Percentiles rank a stretch among this genome's conserved stretches.
phyloP scores from a whole-genome alignment of 2,888 invertebrate genomes.

The Acronicta leporina region DNA sequence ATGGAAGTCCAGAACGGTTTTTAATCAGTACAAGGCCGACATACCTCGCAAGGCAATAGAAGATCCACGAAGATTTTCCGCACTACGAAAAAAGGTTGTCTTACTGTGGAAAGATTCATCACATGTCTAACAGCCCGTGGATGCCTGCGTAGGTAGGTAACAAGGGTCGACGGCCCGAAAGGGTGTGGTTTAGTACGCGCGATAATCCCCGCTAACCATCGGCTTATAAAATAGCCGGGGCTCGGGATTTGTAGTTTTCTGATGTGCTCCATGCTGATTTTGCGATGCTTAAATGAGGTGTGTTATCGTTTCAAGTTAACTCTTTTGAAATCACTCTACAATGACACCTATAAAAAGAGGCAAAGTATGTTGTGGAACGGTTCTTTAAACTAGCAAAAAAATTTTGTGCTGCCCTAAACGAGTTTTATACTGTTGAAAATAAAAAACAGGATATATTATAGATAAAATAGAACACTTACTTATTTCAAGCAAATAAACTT shows the following conservation, averaged over 20 bases:
- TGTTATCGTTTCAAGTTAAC: conserved; percentile 5
- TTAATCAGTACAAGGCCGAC: no score
- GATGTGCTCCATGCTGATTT: conserved; percentile 30
- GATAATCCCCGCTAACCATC: conserved; percentile 59
- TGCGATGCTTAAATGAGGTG: neutral
- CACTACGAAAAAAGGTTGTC: conserved; percentile 16
- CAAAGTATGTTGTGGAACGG: no score
- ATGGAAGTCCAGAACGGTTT: no score
- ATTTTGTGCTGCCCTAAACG: no score
- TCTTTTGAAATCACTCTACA: neutral
- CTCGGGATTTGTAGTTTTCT: conserved; percentile 37
- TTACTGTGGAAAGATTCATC: conserved; percentile 49
- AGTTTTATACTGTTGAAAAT: no score
- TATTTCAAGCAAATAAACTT: no score
- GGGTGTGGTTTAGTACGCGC: conserved; percentile 55
- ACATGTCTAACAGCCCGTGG: conserved; percentile 42
- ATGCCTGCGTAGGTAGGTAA: conserved; percentile 28
- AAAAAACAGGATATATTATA: no score
- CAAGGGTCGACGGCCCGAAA: conserved; percentile 57
- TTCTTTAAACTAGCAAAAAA: no score
- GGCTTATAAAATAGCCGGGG: conserved; percentile 49
- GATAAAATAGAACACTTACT: no score
- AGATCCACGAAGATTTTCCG: no score
- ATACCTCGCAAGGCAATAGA: no score
- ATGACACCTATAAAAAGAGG: no score